Percentiles rank a stretch among this genome's conserved stretches.
Evolutionary conservation across 2,113 vertebrate species (phyloP).

Genomic region (Tachuris rubrigastra): DNA sequence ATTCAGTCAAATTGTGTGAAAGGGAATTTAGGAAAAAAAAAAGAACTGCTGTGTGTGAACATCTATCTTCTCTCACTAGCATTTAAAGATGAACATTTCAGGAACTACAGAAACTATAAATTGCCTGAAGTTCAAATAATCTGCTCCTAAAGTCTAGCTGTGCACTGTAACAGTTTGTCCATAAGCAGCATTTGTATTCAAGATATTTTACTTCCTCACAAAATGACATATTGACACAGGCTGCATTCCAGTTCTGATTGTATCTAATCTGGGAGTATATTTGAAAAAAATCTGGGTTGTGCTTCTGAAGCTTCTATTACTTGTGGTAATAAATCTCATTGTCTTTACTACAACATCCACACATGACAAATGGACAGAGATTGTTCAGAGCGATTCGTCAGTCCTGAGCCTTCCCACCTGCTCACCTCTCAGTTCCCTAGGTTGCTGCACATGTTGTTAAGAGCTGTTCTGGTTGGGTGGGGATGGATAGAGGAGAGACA

Average conservation of each 20-base stretch:
- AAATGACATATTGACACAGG: not conserved
- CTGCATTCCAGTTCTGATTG: not conserved
- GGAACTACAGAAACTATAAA: not conserved
- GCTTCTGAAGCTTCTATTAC: not conserved
- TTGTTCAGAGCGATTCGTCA: not conserved
- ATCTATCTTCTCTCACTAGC: not conserved
- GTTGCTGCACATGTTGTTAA: not conserved
- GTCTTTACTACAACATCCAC: not conserved
- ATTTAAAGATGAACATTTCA: not conserved
- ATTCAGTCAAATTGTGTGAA: not conserved
- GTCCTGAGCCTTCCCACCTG: not conserved
- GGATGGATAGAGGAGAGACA: not conserved
- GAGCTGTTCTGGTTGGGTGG: not conserved
- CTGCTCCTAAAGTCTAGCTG: not conserved
- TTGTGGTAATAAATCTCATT: slow-evolving; percentile 16
- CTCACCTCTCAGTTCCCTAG: not conserved
- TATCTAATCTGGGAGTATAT: not conserved
- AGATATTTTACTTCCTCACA: not conserved
- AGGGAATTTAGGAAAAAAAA: not conserved
- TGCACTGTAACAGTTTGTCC: not conserved
- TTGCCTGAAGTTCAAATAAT: not conserved
- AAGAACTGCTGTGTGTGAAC: not conserved
- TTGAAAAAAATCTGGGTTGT: not conserved
- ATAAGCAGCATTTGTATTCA: not conserved
- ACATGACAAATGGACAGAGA: not conserved